Conservation (phyloP, 2,113 vertebrate genomes). For the Phalacrocorax aristotelis region DNA sequence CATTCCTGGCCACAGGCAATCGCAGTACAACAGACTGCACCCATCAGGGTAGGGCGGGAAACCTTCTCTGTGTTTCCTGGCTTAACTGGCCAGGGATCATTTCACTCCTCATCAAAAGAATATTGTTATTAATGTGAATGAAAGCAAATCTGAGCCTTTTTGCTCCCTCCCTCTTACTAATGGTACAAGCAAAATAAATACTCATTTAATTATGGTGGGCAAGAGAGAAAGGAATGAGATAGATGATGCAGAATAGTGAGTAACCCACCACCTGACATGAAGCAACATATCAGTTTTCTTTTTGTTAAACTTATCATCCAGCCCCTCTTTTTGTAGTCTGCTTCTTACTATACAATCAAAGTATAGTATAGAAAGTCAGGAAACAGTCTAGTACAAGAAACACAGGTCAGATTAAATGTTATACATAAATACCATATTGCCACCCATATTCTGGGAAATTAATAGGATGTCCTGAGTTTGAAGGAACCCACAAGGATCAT, state of each 20-base stretch:
- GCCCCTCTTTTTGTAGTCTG: neutral
- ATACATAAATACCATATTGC: neutral
- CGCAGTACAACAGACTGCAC: accelerated
- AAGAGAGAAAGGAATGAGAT: neutral
- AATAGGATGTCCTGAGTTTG: no score
- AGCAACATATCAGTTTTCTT: neutral
- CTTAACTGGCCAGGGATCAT: neutral
- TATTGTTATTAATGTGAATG: neutral
- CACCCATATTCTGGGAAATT: neutral
- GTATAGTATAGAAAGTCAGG: neutral
- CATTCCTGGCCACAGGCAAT: neutral
- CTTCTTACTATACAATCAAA: neutral
- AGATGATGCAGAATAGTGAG: neutral
- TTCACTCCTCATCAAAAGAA: neutral
- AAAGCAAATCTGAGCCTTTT: neutral
- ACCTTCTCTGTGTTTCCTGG: neutral
- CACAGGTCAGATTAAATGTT: neutral
- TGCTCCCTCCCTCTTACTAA: neutral
- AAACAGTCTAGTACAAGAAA: neutral
- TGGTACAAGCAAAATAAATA: neutral
- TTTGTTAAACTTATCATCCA: neutral
- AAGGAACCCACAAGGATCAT: no score
- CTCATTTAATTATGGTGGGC: neutral
- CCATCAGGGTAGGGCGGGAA: neutral
- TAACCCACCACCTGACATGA: neutral